phyloP scores from a whole-genome alignment of 2,888 invertebrate genomes.

The Aplocera efformata region DNA sequence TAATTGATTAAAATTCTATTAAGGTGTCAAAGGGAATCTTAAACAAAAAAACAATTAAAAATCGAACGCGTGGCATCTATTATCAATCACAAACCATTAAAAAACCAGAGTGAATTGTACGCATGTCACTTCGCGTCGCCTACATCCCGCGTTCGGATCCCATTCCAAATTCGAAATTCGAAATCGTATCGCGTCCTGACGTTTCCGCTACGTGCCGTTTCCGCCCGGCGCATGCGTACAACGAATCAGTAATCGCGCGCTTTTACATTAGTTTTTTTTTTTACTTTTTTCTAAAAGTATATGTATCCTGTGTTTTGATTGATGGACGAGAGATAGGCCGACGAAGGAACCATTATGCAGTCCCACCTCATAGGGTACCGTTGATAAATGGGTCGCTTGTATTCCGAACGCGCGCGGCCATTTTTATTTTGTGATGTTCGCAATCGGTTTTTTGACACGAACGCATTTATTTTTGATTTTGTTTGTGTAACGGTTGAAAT shows the following conservation, averaged over 20 bases:
- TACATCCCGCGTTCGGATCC: constrained; percentile 54
- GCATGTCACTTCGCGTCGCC: constrained; percentile 47
- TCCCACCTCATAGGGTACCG: constrained; percentile 48
- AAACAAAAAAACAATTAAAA: constrained; percentile 1
- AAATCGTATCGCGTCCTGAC: constrained; percentile 79
- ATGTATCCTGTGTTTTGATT: constrained; percentile 76
- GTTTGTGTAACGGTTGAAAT: constrained; percentile 31
- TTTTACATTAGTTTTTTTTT: constrained; percentile 49
- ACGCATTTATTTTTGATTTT: constrained; percentile 24
- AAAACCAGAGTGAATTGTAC: constrained; percentile 53
- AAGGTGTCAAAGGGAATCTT: no score
- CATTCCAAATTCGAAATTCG: constrained; percentile 71
- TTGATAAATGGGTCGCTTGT: constrained; percentile 63
- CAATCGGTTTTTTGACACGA: constrained; percentile 50
- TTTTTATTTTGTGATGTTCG: constrained; percentile 46
- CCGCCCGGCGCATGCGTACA: constrained; percentile 64
- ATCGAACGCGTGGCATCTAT: constrained; percentile 27
- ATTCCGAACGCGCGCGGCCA: constrained; percentile 51
- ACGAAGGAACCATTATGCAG: constrained; percentile 54
- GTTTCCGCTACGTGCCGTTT: constrained; percentile 76
- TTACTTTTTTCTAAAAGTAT: constrained; percentile 49
- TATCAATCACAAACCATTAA: constrained; percentile 35
- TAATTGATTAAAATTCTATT: no score
- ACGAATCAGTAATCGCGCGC: constrained; percentile 71
- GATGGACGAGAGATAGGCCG: constrained; percentile 64